These are phyloP conservation scores for Platysteira castanea DNA, from an alignment of 2,113 vertebrate species.

Conservation along the genomic window DNA sequence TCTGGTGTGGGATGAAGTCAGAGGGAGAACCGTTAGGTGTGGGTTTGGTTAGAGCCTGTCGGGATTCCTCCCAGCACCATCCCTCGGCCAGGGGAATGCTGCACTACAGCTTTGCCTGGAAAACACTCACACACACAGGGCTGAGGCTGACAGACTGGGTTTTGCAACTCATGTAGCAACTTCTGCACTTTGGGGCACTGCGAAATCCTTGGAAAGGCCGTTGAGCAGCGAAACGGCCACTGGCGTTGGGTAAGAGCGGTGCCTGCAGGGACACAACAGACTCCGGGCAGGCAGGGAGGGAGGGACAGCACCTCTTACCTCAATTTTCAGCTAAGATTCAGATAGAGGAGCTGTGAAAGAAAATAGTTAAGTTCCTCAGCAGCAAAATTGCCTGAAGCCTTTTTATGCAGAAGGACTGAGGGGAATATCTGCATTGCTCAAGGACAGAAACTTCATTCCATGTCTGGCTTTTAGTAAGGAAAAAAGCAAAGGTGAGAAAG, in stretches of 20 bases:
- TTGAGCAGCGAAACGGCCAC: fast-evolving
- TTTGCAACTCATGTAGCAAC: neutral
- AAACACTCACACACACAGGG: fast-evolving
- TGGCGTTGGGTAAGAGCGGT: neutral
- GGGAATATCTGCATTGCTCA: neutral
- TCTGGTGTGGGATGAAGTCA: neutral
- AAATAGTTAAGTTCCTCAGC: neutral
- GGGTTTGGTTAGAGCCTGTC: neutral
- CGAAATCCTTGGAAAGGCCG: neutral
- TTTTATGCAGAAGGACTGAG: neutral
- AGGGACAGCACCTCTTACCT: neutral
- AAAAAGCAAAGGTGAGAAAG: neutral
- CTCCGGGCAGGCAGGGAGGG: neutral
- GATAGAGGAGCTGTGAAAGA: neutral
- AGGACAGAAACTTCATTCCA: neutral
- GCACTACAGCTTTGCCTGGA: neutral
- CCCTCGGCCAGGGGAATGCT: neutral
- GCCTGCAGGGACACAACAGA: neutral
- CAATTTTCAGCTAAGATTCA: neutral
- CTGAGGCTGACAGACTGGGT: neutral
- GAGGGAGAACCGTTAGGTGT: fast-evolving
- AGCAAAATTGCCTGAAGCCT: neutral
- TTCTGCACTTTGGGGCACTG: neutral
- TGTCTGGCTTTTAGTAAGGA: neutral
- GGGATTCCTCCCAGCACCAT: neutral